Percentiles rank a stretch among this genome's conserved stretches.
Evolutionary conservation across 1,140 invertebrate genomes (phyloP).

Genomic region (Dendroctonus valens): DNA sequence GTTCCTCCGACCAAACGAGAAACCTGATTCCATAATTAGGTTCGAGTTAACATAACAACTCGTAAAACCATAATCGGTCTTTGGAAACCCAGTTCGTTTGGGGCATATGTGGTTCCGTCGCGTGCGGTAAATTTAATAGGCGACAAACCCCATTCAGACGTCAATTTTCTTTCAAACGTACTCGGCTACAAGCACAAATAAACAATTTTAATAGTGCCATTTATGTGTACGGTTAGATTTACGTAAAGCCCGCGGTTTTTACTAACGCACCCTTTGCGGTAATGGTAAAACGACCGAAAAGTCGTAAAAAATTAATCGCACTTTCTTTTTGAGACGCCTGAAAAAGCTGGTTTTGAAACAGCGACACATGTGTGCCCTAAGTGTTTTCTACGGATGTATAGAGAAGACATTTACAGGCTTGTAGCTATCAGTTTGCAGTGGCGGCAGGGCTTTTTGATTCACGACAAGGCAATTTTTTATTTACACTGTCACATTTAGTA

Average conservation of each 20-base stretch:
- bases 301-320: slow-evolving; percentile 26
- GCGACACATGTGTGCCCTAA: slow-evolving; percentile 6
- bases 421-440: not conserved
- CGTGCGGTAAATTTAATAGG: slow-evolving; percentile 27
- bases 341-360: slow-evolving; percentile 15
- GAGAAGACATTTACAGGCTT: not conserved
- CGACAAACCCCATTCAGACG: slow-evolving; percentile 23
- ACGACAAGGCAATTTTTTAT: not conserved
- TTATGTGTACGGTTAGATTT: slow-evolving; percentile 17
- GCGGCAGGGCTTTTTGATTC: slow-evolving; percentile 4
- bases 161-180: slow-evolving; percentile 23
- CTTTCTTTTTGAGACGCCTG: slow-evolving; percentile 4
- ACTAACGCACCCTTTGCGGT: slow-evolving; percentile 17
- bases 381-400: slow-evolving; percentile 14
- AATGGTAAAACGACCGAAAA: slow-evolving; percentile 15
- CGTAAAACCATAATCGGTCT: slow-evolving; percentile 21
- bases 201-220: slow-evolving; percentile 22
- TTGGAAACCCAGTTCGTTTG: slow-evolving; percentile 13
- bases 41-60: slow-evolving; percentile 13
- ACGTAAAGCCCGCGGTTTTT: slow-evolving; percentile 19
- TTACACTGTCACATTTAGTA: no score
- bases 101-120: slow-evolving; percentile 27
- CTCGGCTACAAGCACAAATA: slow-evolving; percentile 20
- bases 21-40: slow-evolving; percentile 18
- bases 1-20: not conserved